A percentile compares a stretch with the other conserved stretches of the same genome.
These are phyloP conservation scores for Coturnix japonica DNA, from an alignment of 2,113 vertebrate species.

Conservation along the genomic window DNA sequence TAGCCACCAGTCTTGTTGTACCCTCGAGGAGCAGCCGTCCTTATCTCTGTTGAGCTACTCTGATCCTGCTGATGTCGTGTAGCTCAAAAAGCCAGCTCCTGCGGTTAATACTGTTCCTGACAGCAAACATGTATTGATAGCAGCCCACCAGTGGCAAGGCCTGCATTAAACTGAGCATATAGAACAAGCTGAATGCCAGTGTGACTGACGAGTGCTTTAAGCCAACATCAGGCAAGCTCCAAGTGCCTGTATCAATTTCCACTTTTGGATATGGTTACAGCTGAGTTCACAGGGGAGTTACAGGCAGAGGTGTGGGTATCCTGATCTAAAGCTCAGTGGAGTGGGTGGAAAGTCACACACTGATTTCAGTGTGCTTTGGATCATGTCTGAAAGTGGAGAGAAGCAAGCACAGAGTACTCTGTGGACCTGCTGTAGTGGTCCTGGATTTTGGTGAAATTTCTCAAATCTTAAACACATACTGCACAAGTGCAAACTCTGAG, in stretches of 20 bases:
- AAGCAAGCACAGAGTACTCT: neutral
- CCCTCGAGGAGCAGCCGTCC: neutral
- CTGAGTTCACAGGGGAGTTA: neutral
- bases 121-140: neutral
- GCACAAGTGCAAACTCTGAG: neutral
- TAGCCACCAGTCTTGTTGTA: neutral
- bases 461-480: neutral
- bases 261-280: neutral
- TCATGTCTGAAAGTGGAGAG: neutral
- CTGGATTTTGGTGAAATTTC: neutral
- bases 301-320: neutral
- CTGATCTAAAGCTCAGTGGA: neutral
- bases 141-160: neutral
- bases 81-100: neutral
- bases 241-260: neutral
- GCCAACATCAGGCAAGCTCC: neutral
- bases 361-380: neutral
- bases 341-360: neutral
- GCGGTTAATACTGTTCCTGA: neutral
- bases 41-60: neutral
- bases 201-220: neutral
- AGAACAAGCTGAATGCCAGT: neutral
- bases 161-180: neutral
- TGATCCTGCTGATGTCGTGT: rapidly evolving
- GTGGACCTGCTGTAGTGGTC: rapidly evolving